Evolutionary conservation across 2,888 invertebrate species (phyloP), one percentile per base, ranked within the genome.

Genomic region (Ophioninae sp.): DNA sequence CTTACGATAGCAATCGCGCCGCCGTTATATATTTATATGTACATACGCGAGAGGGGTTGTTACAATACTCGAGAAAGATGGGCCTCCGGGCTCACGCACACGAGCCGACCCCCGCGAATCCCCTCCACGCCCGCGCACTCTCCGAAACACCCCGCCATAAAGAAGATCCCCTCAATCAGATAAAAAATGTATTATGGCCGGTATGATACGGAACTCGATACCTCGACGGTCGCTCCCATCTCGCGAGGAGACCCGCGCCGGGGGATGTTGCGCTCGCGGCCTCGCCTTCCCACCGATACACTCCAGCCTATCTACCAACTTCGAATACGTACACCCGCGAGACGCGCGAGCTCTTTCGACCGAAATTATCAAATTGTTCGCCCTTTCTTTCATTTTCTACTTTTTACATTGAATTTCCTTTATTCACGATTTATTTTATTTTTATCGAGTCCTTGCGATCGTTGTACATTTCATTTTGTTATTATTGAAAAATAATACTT

Each of bases 111-210:
- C 74, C 85, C 82, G 81, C 79, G 39, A 21, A 21, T 7, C 65
- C 3, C 69, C 76, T 85, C 83, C 85, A 85, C 84, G 84, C 56
- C 82, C 81, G 79, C 69, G 80, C 82, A 72, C 44, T 87, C 86
- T 87, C 87, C 86, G 87, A 87, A 88, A 90, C 89, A 89, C 90
- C 90, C 92, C 87, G 81, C 91, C 90, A 92, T 92, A 92, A 93
- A 93, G 91, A 90, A 90, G 92, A 92, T 91, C 92, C 92, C 91
- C 92, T 92, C 91, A 90, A 93, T 92, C 92, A 92, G 92, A 93
- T 93, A 93, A 93, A 93, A 93, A 93, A 92, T 93, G 92, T 92
- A 93, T 93, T 92, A 93, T 93, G 92, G 92, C 92, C 89, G 89
- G 89, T 92, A 92, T 92, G 92, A 92, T 92, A 91, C 92, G 90